Evolutionary conservation across 2,888 invertebrate species (phyloP).

Genomic region (Xestia rhomboidea): DNA sequence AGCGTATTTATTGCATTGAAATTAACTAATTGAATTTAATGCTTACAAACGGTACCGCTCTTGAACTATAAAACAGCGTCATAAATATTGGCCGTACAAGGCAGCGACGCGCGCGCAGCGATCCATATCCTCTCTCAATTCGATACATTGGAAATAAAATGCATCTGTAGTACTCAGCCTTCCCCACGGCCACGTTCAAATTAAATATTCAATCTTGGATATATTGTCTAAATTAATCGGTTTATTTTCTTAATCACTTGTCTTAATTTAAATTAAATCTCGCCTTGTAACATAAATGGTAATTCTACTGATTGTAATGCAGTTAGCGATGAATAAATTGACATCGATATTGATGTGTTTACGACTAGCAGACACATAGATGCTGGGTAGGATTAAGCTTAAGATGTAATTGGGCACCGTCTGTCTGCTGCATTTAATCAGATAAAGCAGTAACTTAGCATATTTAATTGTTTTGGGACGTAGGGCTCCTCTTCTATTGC

Average conservation of each 20-base stretch:
- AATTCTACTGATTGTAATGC: conserved; percentile 50
- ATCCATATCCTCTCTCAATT: conserved; percentile 19
- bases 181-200: conserved; percentile 28
- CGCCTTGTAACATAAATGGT: conserved; percentile 56
- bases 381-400: conserved; percentile 9
- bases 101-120: conserved; percentile 46
- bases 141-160: conserved; percentile 35
- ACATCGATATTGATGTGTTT: conserved; percentile 26
- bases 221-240: conserved; percentile 39
- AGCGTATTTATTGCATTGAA: conserved; percentile 50
- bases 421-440: conserved; percentile 2
- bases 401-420: conserved; percentile 4
- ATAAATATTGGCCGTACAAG: conserved; percentile 63
- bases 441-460: not conserved
- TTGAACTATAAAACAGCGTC: conserved; percentile 63
- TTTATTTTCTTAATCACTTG: conserved; percentile 49
- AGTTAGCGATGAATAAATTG: conserved; percentile 54
- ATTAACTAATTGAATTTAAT: conserved; percentile 55
- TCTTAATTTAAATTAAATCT: conserved; percentile 49
- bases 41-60: conserved; percentile 50
- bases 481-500: not conserved
- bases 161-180: conserved; percentile 42
- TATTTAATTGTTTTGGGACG: not conserved
- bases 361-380: conserved; percentile 1
- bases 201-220: conserved; percentile 33